A percentile compares a stretch with the other conserved stretches of the same genome.
Conservation (phyloP, 1,140 invertebrate species). For the Tetranychus cinnabarinus region DNA sequence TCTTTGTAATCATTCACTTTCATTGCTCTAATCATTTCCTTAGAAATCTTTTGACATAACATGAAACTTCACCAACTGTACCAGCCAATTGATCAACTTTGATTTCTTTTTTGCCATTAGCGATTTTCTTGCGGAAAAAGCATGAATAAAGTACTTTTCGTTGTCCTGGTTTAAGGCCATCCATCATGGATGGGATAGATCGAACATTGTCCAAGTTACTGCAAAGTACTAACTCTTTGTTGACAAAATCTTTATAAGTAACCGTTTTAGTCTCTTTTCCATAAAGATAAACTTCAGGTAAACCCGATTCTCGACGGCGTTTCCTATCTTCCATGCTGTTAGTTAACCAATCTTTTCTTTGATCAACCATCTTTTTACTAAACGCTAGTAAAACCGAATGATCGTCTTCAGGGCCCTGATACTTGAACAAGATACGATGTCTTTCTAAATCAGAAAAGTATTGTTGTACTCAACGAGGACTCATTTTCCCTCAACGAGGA, state of each 20-base stretch:
- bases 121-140: constrained; percentile 85
- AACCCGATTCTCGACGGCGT: constrained; percentile 56
- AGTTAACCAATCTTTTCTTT: constrained; percentile 90
- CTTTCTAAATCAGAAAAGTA: constrained; percentile 85
- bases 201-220: constrained; percentile 90
- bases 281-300: constrained; percentile 72
- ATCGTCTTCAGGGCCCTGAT: constrained; percentile 63
- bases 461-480: no score
- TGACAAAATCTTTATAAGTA: constrained; percentile 75
- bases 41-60: no score
- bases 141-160: constrained; percentile 86
- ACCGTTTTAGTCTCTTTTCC: constrained; percentile 66
- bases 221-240: no score
- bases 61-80: constrained; percentile 85
- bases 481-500: no score
- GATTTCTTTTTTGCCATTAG: no score
- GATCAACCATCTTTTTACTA: constrained; percentile 80
- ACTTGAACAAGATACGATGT: constrained; percentile 75
- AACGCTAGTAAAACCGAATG: constrained; percentile 87
- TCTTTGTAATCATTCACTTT: no score
- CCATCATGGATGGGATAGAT: constrained; percentile 79
- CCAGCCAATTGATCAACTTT: constrained; percentile 96
- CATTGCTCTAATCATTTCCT: no score
- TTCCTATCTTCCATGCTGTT: constrained; percentile 90
- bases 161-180: constrained; percentile 91